Percentiles rank a stretch among this genome's conserved stretches.
These are phyloP conservation scores for Drosophila burlai DNA, from an alignment of 1,140 invertebrate species.

Conservation along the genomic window DNA sequence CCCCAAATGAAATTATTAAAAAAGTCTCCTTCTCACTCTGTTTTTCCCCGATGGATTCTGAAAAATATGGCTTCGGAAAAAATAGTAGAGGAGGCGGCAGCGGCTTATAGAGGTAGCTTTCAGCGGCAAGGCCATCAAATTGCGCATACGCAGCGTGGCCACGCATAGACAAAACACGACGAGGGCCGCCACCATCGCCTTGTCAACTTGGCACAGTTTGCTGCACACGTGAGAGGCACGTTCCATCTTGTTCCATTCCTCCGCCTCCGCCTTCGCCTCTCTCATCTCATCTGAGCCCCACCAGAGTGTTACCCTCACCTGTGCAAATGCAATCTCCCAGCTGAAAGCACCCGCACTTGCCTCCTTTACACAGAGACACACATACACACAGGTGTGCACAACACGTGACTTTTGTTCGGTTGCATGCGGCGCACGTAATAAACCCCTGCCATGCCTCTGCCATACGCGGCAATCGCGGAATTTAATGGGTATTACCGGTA, in stretches of 20 bases:
- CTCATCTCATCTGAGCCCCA: not conserved
- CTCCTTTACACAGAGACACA: not conserved
- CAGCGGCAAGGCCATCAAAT: slow-evolving; percentile 53
- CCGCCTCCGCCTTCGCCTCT: not conserved
- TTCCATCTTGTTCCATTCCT: slow-evolving; percentile 37
- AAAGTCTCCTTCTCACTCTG: slow-evolving; percentile 22
- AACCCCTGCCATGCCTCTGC: slow-evolving; percentile 42
- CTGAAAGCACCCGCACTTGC: slow-evolving; percentile 19
- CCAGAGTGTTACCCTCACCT: slow-evolving; percentile 4
- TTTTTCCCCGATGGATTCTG: slow-evolving; percentile 28
- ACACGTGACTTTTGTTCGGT: slow-evolving; percentile 81
- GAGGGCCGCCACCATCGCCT: slow-evolving; percentile 37
- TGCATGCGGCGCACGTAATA: slow-evolving; percentile 78
- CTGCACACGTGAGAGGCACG: slow-evolving; percentile 64
- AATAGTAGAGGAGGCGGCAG: not conserved
- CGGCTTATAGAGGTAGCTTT: not conserved
- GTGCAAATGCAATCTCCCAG: slow-evolving; percentile 48
- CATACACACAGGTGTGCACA: slow-evolving; percentile 34
- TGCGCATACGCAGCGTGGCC: slow-evolving; percentile 76
- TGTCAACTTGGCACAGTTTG: slow-evolving; percentile 80
- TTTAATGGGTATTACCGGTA: slow-evolving; percentile 14
- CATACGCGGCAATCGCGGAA: slow-evolving; percentile 23
- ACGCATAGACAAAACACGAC: slow-evolving; percentile 56
- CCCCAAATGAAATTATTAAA: slow-evolving; percentile 72
- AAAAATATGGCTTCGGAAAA: slow-evolving; percentile 30